phyloP scores from a whole-genome alignment of 2,113 vertebrate species.

The Xiphophorus maculatus region DNA sequence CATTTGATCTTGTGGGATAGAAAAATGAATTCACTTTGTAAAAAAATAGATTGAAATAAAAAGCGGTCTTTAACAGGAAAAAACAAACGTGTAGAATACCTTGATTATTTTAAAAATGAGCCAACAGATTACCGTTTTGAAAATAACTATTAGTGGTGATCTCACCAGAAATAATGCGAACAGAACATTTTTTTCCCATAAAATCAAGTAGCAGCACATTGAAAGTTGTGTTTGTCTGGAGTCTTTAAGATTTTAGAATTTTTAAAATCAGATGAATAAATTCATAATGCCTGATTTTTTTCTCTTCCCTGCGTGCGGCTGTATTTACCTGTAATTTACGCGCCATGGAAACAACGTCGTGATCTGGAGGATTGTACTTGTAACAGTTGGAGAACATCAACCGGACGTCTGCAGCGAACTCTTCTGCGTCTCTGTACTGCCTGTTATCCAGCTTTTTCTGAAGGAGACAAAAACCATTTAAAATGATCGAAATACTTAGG shows the following conservation, averaged over 20 bases:
- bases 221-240: not conserved
- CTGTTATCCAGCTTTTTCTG: conserved; percentile 89
- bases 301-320: not conserved
- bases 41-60: too few relatives aligned
- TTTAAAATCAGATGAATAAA: not conserved
- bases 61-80: too few relatives aligned
- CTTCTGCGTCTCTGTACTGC: conserved; percentile 90
- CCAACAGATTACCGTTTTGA: too few relatives aligned
- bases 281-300: not conserved
- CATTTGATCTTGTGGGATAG: too few relatives aligned
- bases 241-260: not conserved
- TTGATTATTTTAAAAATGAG: too few relatives aligned
- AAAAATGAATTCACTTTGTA: too few relatives aligned
- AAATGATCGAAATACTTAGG: not conserved
- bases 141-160: too few relatives aligned
- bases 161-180: too few relatives aligned
- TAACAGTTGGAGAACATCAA: conserved; percentile 98
- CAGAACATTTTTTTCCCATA: too few relatives aligned
- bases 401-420: conserved; percentile 90
- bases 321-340: conserved; percentile 88
- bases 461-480: conserved; percentile 15
- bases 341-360: conserved; percentile 93
- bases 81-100: too few relatives aligned
- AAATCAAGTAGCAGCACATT: too few relatives aligned
- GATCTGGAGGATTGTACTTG: conserved; percentile 95